Conservation (phyloP, 1,140 invertebrate species). For the Helicoverpa armigera region DNA sequence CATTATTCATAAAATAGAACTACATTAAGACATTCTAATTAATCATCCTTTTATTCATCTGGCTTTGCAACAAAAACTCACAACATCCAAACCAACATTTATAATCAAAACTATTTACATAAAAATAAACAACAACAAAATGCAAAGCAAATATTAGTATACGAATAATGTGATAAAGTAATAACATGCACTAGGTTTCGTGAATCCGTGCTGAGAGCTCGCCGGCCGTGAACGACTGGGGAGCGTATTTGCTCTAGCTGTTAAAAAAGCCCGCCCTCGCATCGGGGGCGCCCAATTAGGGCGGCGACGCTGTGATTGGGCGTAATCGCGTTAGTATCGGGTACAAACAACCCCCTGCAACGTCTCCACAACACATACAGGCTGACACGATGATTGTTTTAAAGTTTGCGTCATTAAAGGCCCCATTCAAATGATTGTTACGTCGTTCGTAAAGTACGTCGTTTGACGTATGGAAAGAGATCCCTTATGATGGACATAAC, state of each 20-base stretch:
- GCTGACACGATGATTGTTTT: conserved; percentile 18
- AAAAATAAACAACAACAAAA: conserved; percentile 8
- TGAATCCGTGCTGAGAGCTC: conserved; percentile 3
- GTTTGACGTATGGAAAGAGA: no score
- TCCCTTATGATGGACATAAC: no score
- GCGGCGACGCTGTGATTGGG: conserved; percentile 83
- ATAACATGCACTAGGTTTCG: conserved; percentile 30
- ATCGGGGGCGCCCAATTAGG: conserved; percentile 81
- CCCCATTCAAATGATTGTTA: conserved; percentile 23
- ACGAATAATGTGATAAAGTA: conserved; percentile 7
- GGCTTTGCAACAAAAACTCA: neutral
- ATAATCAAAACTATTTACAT: neutral
- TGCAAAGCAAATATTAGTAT: conserved; percentile 15
- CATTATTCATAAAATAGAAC: no score
- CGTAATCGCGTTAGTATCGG: conserved; percentile 84
- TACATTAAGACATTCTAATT: no score
- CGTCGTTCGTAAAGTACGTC: neutral
- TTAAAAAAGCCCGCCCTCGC: conserved; percentile 83
- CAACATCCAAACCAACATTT: neutral
- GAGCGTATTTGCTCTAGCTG: conserved; percentile 77
- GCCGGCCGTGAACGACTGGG: conserved; percentile 24
- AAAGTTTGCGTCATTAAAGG: conserved; percentile 21
- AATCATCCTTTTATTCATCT: neutral
- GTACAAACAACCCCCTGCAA: conserved; percentile 67
- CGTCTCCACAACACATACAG: conserved; percentile 26